These are phyloP conservation scores for Tenualosa ilisha DNA, from an alignment of 2,797 vertebrate species.

Conservation along the genomic window DNA sequence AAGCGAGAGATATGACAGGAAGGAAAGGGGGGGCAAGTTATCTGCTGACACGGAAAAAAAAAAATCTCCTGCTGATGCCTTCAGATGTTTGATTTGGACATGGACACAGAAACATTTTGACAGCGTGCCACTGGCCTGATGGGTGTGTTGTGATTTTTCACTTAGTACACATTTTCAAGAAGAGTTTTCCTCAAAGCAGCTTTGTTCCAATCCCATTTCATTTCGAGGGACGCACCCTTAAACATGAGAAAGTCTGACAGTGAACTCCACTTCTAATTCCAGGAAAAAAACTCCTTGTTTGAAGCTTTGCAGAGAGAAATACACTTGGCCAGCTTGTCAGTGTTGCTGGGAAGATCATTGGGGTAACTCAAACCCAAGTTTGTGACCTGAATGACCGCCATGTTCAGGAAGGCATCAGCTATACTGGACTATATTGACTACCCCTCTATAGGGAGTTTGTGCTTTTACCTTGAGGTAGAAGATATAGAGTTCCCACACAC, in stretches of 20 bases:
- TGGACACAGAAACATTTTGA: background rate
- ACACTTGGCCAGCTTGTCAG: no score
- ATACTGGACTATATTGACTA: no score
- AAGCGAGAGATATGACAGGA: background rate
- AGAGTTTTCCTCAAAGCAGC: background rate
- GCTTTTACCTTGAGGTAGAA: no score
- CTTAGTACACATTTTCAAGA: background rate
- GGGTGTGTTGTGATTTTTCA: background rate
- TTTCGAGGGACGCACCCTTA: background rate
- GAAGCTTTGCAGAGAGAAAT: background rate
- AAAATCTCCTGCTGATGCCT: background rate
- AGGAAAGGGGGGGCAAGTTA: background rate
- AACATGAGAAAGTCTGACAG: background rate
- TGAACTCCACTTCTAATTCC: background rate
- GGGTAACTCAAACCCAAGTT: no score
- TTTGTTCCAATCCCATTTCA: background rate
- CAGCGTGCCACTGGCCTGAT: slow-evolving; percentile 3
- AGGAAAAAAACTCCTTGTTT: background rate
- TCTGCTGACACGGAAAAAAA: background rate
- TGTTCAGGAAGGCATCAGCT: no score
- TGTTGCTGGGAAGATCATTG: no score
- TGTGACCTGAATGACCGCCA: no score
- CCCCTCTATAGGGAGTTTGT: no score
- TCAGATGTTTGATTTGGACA: background rate
- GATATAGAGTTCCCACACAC: no score